A percentile compares a stretch with the other conserved stretches of the same genome.
Evolutionary conservation across 2,113 vertebrate species (phyloP).

Genomic region (Melanostigma gelatinosum): DNA sequence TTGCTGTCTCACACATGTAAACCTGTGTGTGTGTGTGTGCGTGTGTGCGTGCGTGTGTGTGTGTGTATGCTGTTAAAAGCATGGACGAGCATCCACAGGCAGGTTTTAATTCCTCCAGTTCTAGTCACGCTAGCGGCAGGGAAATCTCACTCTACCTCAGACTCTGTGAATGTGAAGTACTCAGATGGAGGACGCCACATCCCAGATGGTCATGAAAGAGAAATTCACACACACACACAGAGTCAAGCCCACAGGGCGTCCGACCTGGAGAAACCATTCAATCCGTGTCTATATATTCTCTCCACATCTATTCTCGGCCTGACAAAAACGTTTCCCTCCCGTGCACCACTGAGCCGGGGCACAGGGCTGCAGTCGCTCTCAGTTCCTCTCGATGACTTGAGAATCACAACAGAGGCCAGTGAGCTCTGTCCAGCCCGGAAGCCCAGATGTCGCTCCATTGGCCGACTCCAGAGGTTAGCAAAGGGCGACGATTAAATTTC

Average conservation of each 20-base stretch:
- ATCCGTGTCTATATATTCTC: not conserved
- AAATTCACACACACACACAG: constrained; percentile 4
- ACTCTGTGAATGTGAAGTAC: constrained; percentile 10
- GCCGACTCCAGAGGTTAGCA: constrained; percentile 17
- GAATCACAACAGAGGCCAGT: constrained; percentile 63
- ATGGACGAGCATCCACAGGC: constrained; percentile 10
- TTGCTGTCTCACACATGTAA: constrained; percentile 32
- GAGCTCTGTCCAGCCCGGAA: constrained; percentile 31
- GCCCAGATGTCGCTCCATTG: constrained; percentile 37
- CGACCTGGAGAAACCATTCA: constrained; percentile 18
- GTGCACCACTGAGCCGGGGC: not conserved
- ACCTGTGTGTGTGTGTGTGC: constrained; percentile 6
- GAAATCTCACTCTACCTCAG: constrained; percentile 13
- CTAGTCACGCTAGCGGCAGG: constrained; percentile 25
- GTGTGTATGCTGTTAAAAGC: constrained; percentile 9
- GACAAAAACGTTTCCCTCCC: constrained; percentile 15
- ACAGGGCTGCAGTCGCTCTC: constrained; percentile 47
- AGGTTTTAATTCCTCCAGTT: constrained; percentile 35
- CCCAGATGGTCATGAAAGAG: constrained; percentile 6
- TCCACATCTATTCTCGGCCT: constrained; percentile 19
- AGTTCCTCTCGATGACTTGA: constrained; percentile 63
- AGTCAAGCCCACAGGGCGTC: not conserved
- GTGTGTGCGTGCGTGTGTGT: not conserved
- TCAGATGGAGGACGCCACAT: not conserved
- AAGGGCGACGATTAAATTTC: constrained; percentile 40